Conservation (phyloP, 2,113 vertebrate species). For the Python bivittatus region DNA sequence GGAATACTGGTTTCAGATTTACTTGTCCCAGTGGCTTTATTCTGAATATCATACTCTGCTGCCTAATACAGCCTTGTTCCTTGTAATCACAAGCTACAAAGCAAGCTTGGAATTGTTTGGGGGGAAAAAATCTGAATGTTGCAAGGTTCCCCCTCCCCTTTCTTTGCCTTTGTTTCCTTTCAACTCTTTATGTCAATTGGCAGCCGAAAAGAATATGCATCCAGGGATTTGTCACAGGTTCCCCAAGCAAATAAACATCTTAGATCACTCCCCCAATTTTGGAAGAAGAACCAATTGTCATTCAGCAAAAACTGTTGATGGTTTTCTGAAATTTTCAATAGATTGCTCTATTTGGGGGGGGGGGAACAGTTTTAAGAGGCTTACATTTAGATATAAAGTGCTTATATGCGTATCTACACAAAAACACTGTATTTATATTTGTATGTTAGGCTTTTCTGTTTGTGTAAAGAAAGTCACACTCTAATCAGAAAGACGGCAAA, state of each 20-base stretch:
- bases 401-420: neutral
- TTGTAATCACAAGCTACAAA: constrained; percentile 10
- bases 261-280: neutral
- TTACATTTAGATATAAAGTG: neutral
- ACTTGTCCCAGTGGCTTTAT: neutral
- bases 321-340: neutral
- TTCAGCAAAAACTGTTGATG: neutral
- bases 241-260: neutral
- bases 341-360: neutral
- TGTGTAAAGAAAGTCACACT: neutral
- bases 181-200: neutral
- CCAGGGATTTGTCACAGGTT: neutral
- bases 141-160: neutral
- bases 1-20: neutral
- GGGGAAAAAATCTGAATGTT: neutral
- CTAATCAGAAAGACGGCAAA: neutral
- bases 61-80: neutral
- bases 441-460: neutral
- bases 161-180: neutral
- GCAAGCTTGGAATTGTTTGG: neutral
- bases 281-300: neutral
- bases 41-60: neutral
- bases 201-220: neutral
- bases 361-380: too few relatives aligned
- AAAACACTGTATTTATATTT: neutral